Percentiles rank a stretch among this genome's conserved stretches.
These are phyloP conservation scores for Drosophila pseudotakahashii DNA, from an alignment of 2,888 invertebrate genomes.

Conservation along the genomic window DNA sequence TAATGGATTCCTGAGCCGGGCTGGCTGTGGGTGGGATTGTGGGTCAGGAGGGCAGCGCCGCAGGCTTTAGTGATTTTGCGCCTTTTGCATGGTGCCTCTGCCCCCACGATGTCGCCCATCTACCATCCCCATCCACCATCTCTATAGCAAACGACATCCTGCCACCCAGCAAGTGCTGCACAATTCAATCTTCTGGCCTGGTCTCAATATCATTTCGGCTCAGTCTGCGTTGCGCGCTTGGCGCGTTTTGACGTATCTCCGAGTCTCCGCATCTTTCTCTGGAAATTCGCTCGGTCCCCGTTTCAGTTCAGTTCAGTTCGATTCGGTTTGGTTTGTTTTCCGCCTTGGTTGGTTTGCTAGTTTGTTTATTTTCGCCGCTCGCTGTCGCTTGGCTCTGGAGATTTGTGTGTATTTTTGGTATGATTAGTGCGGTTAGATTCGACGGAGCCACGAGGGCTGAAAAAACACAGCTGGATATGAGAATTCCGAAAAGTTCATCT, in stretches of 20 bases:
- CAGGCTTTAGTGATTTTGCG: constrained; percentile 70
- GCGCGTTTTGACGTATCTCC: constrained; percentile 75
- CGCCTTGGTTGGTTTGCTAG: constrained; percentile 28
- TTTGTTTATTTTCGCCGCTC: constrained; percentile 25
- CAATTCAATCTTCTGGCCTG: constrained; percentile 72
- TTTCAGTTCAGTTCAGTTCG: constrained; percentile 43
- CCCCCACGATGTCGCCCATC: too few species aligned
- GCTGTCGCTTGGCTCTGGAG: constrained; percentile 10
- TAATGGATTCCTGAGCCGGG: constrained; percentile 65
- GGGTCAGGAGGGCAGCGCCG: constrained; percentile 37
- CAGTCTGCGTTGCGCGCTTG: constrained; percentile 82
- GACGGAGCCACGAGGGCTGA: constrained; percentile 6
- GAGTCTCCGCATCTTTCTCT: constrained; percentile 35
- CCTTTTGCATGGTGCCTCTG: constrained; percentile 60
- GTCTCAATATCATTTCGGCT: constrained; percentile 70
- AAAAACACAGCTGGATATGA: constrained; percentile 12
- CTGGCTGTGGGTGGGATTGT: constrained; percentile 14
- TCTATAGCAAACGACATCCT: not conserved
- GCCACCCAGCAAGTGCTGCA: constrained; percentile 48
- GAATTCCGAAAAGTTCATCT: not conserved
- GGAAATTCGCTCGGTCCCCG: constrained; percentile 24
- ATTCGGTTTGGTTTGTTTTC: constrained; percentile 34
- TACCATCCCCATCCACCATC: not conserved
- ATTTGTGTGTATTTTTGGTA: constrained; percentile 23
- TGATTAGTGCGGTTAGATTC: constrained; percentile 5